A percentile compares a stretch with the other conserved stretches of the same genome.
Evolutionary conservation across 1,140 invertebrate genomes (phyloP).

Genomic region (Theocolax elegans): DNA sequence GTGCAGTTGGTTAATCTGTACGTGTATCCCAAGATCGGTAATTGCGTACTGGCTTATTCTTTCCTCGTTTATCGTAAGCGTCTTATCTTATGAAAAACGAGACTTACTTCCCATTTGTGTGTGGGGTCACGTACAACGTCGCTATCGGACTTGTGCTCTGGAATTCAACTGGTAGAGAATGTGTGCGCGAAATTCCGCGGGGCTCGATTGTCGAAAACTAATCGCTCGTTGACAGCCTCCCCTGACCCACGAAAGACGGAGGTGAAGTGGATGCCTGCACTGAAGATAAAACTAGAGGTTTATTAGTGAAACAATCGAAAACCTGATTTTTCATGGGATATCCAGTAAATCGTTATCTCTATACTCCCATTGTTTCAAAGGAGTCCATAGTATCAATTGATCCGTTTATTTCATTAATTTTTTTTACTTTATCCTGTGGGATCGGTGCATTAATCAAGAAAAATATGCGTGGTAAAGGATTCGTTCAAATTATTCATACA

Average conservation of each 20-base stretch:
- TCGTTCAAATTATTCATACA: too few species aligned
- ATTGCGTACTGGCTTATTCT: constrained; percentile 18
- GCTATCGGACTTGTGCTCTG: constrained; percentile 7
- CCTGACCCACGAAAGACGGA: neutral
- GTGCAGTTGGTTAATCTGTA: constrained; percentile 4
- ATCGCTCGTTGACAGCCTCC: neutral
- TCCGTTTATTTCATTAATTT: too few species aligned
- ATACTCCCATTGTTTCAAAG: too few species aligned
- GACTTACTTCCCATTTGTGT: constrained; percentile 7
- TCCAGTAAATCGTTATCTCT: too few species aligned
- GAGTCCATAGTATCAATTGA: too few species aligned
- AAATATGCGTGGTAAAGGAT: too few species aligned
- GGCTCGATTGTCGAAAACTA: constrained; percentile 1
- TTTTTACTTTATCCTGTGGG: too few species aligned
- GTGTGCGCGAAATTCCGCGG: neutral
- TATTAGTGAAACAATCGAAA: too few species aligned
- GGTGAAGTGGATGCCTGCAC: too few species aligned
- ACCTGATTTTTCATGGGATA: too few species aligned
- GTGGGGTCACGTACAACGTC: constrained; percentile 14
- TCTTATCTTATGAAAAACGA: constrained; percentile 14
- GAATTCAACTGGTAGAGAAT: neutral
- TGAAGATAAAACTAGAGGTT: too few species aligned
- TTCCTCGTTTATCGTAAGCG: constrained; percentile 9
- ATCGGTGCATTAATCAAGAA: too few species aligned
- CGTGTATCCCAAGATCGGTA: constrained; percentile 1